These are phyloP conservation scores for Zeugodacus cucurbitae DNA, from an alignment of 1,140 invertebrate species.

Conservation along the genomic window DNA sequence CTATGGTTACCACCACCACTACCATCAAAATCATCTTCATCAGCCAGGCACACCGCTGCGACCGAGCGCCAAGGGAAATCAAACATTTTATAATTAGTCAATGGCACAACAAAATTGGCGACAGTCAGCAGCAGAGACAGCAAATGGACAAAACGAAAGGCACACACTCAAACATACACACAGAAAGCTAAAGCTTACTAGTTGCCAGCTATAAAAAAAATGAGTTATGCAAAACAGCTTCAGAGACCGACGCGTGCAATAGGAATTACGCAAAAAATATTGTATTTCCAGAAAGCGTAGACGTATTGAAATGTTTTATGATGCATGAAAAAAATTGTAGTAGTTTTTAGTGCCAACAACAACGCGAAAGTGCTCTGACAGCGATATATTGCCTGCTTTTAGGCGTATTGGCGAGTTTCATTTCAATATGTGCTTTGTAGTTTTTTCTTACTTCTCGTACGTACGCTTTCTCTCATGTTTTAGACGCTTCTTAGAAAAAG, in stretches of 20 bases:
- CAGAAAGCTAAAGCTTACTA: background rate
- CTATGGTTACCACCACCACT: background rate
- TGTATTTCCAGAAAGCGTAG: background rate
- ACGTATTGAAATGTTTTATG: background rate
- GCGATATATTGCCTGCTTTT: conserved; percentile 10
- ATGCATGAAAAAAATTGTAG: background rate
- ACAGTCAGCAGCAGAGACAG: conserved; percentile 10
- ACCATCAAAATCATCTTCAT: background rate
- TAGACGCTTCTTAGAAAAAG: background rate
- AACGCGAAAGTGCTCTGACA: background rate
- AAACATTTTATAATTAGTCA: conserved; percentile 66
- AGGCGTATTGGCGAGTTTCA: background rate
- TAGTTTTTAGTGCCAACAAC: background rate
- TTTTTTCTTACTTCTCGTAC: background rate
- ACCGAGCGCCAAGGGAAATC: conserved; percentile 56
- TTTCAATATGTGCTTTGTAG: background rate
- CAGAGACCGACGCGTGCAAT: background rate
- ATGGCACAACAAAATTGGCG: conserved; percentile 52
- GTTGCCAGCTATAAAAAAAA: background rate
- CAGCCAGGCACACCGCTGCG: background rate
- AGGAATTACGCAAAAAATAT: background rate
- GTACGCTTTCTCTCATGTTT: background rate
- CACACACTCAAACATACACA: background rate
- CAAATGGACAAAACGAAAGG: background rate
- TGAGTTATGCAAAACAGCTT: conserved; percentile 22